These are phyloP conservation scores for Globodera rostochiensis DNA, from an alignment of 1,140 invertebrate species.

Conservation along the genomic window DNA sequence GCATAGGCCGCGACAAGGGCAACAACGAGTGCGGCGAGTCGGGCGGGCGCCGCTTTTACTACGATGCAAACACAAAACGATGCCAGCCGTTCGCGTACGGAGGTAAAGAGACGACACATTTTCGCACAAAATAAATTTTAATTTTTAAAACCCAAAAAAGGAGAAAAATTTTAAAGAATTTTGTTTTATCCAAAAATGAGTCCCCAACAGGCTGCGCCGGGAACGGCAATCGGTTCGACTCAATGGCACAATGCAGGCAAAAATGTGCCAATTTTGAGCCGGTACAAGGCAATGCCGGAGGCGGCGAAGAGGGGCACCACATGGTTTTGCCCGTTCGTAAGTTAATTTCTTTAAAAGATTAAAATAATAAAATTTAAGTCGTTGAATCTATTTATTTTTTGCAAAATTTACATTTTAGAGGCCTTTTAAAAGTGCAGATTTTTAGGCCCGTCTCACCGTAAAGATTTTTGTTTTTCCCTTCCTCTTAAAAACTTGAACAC, in stretches of 20 bases:
- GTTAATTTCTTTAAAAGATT: slow-evolving; percentile 13
- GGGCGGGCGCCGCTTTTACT: slow-evolving; percentile 51
- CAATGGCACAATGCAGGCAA: slow-evolving; percentile 39
- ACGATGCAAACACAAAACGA: slow-evolving; percentile 49
- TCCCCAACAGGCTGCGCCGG: slow-evolving; percentile 45
- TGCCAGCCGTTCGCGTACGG: slow-evolving; percentile 61
- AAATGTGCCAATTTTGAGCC: slow-evolving; percentile 40
- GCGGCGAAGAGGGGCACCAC: slow-evolving; percentile 17
- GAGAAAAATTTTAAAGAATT: not conserved
- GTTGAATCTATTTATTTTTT: not conserved
- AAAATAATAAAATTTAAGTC: slow-evolving; percentile 26
- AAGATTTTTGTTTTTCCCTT: not conserved
- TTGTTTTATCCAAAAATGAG: not conserved
- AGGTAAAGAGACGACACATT: slow-evolving; percentile 19
- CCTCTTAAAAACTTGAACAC: too few relatives aligned
- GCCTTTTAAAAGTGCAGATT: too few relatives aligned
- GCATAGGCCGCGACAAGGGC: slow-evolving; percentile 50
- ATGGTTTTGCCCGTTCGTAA: slow-evolving; percentile 54
- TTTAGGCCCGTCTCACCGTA: not conserved
- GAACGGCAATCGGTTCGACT: slow-evolving; percentile 53
- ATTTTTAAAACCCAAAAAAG: not conserved
- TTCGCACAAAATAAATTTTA: too few relatives aligned
- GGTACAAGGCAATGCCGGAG: not conserved
- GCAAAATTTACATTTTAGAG: too few relatives aligned
- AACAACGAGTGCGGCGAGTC: slow-evolving; percentile 44